Base-by-base conservation (phyloP, 35 echinoderm and acorn worm genomes). In the Lytechinus pictus region DNA sequence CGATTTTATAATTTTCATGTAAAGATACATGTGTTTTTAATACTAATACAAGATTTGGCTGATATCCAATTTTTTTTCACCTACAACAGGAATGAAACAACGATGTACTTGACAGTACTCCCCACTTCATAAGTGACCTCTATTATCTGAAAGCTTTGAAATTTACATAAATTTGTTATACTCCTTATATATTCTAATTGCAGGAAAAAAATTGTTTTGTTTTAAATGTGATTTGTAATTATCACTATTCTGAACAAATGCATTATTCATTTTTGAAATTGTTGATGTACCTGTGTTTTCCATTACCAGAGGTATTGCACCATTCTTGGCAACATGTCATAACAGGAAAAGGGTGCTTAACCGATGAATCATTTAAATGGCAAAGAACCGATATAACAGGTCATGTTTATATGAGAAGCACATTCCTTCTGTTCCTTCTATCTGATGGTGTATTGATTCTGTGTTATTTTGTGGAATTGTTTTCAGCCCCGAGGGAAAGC, bases 401-500 rank as follows among this genome's bases (percentile, higher is more conserved):
- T 5, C 66, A 24, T 79, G 14, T 5, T 79, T 16, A 79, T 79
- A 24, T 79, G 66, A 79, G 19, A 79, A 24, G 14, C 21, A 24
- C 66, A 79, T 79, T 24, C 33, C 33, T 16, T 79, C 12, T 79
- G n/a, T 79, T 79, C 66, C 7, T 24, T 71, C 16, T 79, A 24
- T 16, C n/a, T 24, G 14, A 16, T 24, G 66, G n/a, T 79, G 66
- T 24, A 24, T 4, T 79, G 19, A 16, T 24, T 79, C 21, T 16
- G n/a, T 79, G 8, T n/a, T 79, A 24, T 79, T 8, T 79, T 79
- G 66, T 79, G 66, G 19, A 79, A 79, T 79, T 79, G 19, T 79
- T 79, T 90, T 44, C 54, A 93, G 92, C 19, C 92, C 92, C 3
- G 92, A 93, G 53, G 92, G 92, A 33, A 93, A 93, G 92, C 92